Conservation (phyloP, 92 coral and sea anemone species). For the Bergia sp. region DNA sequence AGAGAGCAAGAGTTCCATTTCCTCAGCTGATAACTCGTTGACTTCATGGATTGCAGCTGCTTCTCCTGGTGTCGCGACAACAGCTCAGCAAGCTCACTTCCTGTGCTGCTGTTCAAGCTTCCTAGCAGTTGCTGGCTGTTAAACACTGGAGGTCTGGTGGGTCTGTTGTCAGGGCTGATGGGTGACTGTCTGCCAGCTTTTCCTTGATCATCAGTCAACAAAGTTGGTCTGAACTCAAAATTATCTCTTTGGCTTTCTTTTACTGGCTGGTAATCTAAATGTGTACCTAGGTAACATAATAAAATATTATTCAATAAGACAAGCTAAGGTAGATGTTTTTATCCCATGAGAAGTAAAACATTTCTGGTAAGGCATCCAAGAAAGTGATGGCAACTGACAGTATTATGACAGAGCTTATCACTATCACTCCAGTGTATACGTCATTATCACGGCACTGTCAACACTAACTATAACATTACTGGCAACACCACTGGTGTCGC, state of each 20-base stretch:
- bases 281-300: background rate
- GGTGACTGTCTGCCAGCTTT: background rate
- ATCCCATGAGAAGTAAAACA: too few relatives aligned
- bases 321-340: too few relatives aligned
- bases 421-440: too few relatives aligned
- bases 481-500: too few relatives aligned
- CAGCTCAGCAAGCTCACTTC: conserved; percentile 68
- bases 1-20: conserved; percentile 81
- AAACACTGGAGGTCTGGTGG: background rate
- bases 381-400: too few relatives aligned
- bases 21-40: conserved; percentile 46
- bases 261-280: background rate
- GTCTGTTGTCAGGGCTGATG: background rate
- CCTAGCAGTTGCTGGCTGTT: background rate
- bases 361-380: too few relatives aligned
- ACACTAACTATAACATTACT: too few relatives aligned
- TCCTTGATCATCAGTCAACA: background rate
- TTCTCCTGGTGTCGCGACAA: conserved; percentile 68
- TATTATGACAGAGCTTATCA: too few relatives aligned
- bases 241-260: conserved; percentile 28
- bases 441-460: too few relatives aligned
- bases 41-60: conserved; percentile 60
- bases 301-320: background rate
- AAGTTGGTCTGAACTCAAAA: background rate
- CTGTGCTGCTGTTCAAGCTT: conserved; percentile 39